Evolutionary conservation across 2,888 invertebrate genomes (phyloP), one percentile per base, ranked within the genome.

Genomic region (Mimas tiliae): DNA sequence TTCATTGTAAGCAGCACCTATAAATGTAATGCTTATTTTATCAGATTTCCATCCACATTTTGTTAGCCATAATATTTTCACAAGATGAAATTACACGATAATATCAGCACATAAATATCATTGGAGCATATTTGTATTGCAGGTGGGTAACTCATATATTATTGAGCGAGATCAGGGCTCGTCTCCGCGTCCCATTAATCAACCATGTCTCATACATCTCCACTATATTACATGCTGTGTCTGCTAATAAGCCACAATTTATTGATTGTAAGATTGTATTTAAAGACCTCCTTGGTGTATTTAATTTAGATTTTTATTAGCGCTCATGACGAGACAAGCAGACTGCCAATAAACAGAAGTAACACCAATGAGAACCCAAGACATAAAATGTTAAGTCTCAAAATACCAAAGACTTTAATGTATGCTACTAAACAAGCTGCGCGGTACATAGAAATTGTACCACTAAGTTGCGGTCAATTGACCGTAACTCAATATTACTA

Each of bases 81-180:
- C n/a, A 53, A 33, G 33, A 33, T 53, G 3, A 34, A 53, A 53
- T 53, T 16, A 53, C 55, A 58, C 38, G 9, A 19, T 9, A 42
- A 19, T 19, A 58, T 21, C 58, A 19, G 19, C 19, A 1, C 58
- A 58, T 58, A 58, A 58, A 58, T 58, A 55, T 53, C 53, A 53
- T n/a, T 34, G 53, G 27, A 52, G 52, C 48, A n/a, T 53, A 58
- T 58, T 19, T 42, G 58, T 58, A 42, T 62, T 1, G 66, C 58
- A 66, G 63, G 67, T 67, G 63, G 67, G 65, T 16, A 68, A 68
- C 75, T 65, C 65, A 69, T 69, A 67, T 65, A 62, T 70, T 64
- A 65, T 68, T 45, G 45, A 19, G 16, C 12, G 19, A 58, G 58
- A 42, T 58, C 42, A 34, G 38, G 19, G 50, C 16, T 50, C 58